phyloP scores from a whole-genome alignment of 2,888 invertebrate genomes.

The Aspidiotus rigidus region DNA sequence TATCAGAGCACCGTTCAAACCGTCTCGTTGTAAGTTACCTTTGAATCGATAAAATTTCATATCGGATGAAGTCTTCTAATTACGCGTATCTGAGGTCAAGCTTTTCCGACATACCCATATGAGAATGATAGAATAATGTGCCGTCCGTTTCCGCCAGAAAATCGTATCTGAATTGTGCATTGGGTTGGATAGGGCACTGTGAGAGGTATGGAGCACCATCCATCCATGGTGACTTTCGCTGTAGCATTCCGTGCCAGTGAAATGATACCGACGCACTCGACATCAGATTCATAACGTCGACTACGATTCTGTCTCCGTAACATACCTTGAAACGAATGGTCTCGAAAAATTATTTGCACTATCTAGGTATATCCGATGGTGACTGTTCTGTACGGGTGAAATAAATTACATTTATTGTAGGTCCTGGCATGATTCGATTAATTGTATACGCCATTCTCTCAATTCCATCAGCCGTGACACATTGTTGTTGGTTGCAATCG shows the following conservation, averaged over 20 bases:
- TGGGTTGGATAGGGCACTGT: slow-evolving; percentile 72
- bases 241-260: too few species aligned
- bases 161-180: slow-evolving; percentile 54
- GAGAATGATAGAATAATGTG: slow-evolving; percentile 80
- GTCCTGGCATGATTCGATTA: slow-evolving; percentile 3
- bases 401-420: neutral
- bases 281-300: slow-evolving; percentile 70
- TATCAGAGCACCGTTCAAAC: slow-evolving; percentile 51
- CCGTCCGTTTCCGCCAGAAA: slow-evolving; percentile 66
- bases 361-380: too few species aligned
- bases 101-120: slow-evolving; percentile 48
- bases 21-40: slow-evolving; percentile 54
- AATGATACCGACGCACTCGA: slow-evolving; percentile 65
- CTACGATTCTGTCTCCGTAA: slow-evolving; percentile 66
- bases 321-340: slow-evolving; percentile 55
- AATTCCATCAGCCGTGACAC: slow-evolving; percentile 36
- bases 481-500: slow-evolving; percentile 35
- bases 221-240: slow-evolving; percentile 64
- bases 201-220: slow-evolving; percentile 79
- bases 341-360: neutral
- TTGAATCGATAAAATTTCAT: slow-evolving; percentile 27
- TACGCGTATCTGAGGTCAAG: too few species aligned
- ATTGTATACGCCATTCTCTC: slow-evolving; percentile 32
- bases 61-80: too few species aligned
- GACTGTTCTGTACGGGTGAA: neutral